Evolutionary conservation across 1,140 invertebrate species (phyloP), one percentile per base, ranked within the genome.

Genomic region (Onthophagus taurus): DNA sequence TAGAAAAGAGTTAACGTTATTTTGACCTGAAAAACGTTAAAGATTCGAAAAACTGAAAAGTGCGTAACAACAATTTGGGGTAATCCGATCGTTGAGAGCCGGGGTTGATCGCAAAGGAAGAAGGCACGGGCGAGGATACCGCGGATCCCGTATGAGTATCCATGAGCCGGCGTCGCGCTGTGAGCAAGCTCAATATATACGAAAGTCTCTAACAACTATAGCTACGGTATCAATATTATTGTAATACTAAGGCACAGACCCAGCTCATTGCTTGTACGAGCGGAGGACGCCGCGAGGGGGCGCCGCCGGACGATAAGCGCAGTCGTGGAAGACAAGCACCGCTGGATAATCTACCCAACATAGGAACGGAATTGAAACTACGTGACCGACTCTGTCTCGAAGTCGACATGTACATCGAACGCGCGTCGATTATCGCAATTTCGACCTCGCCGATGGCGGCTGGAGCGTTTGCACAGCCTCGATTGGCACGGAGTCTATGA

Each of bases 241-340:
- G 62, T 65, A 60, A 65, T 62, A 61, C 61, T 65, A 65, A 65
- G 62, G 62, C 62, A 65, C 62, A 60, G 54, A 63, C 53, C 59
- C 60, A 65, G 62, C 61, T 61, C 59, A 58, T 50, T 62, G 59
- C 60, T 64, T 59, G 59, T 57, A 53, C 49, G 37, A 21, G 23
- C 45, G 20, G 31, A 26, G 36, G 20, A 8, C 9, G 4, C 7
- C 19, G 5, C 37, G 12, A 26, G 17, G 14, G 29, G 21, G 19
- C 42, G 6, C 31, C 29, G 18, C 18, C 23, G 50, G 51, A 48
- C 47, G 46, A 57, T 52, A 60, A 59, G 57, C 57, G 49, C 48
- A 48, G 47, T 51, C 43, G 56, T 61, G 59, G 59, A 61, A 63
- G 58, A 63, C 59, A 60, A 60, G 58, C 58, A 55, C 44, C 50